Base-by-base conservation (phyloP, 2,888 invertebrate species). In the Acanthosepion pharaonis region DNA sequence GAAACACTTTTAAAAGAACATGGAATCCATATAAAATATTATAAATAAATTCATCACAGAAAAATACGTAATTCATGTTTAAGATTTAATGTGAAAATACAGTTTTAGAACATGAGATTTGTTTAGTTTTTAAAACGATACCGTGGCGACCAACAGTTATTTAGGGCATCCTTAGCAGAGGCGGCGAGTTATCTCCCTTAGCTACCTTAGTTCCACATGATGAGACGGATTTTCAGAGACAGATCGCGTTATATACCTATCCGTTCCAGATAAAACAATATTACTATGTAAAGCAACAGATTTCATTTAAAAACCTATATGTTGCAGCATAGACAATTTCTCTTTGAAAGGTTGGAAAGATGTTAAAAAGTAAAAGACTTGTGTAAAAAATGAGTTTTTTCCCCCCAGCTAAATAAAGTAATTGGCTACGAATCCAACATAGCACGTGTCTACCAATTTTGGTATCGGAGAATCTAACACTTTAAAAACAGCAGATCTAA, bases 131-230 rank as follows among this genome's bases (percentile, higher is more conserved):
- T 78, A 11, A 78, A 15, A n/a, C 18, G 33, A 23, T 78, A n/a
- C n/a, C n/a, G n/a, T 78, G 15, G 11, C 78, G 78, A 78, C n/a
- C 78, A 78, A 78, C n/a, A 78, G 78, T 78, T 78, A 78, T n/a
- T 78, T 78, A 78, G 78, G 78, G 33, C 78, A 78, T 78, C n/a
- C n/a, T 78, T 78, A 59, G 78, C n/a, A 78, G n/a, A 78, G n/a
- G 11, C 5, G n/a, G n/a, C 11, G 78, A 93, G 51, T 93, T 93
- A 93, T 28, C n/a, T 93, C 93, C 93, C 93, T 93, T 93, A 0
- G 28, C 93, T 93, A 93, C 93, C 93, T 93, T 93, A 49, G 51
- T 49, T 53, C n/a, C 93, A 93, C 48, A 93, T 51, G 78, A 78
- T 78, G 33, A 59, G 0, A 59, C 20, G 23, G 20, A n/a, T n/a